A percentile compares a stretch with the other conserved stretches of the same genome.
Evolutionary conservation across 2,113 vertebrate species (phyloP).

Genomic region (Thamnophis sirtalis): DNA sequence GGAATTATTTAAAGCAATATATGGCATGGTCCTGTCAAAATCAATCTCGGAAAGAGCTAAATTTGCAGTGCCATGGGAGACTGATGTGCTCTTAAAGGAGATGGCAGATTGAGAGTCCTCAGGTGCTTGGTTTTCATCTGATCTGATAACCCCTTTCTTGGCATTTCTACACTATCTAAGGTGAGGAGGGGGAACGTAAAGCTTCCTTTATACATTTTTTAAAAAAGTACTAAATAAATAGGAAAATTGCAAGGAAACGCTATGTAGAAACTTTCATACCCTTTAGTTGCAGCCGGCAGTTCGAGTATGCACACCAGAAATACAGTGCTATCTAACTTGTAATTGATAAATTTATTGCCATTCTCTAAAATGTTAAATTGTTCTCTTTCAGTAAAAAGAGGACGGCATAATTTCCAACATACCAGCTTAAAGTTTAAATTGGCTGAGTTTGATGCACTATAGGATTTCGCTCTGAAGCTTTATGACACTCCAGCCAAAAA

Average conservation of each 20-base stretch:
- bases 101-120: constrained; percentile 55
- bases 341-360: background rate
- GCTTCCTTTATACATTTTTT: background rate
- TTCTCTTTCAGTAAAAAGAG: background rate
- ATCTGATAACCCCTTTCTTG: constrained; percentile 50
- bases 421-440: background rate
- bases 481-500: background rate
- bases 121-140: constrained; percentile 56
- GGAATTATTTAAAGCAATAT: background rate
- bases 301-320: background rate
- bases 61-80: constrained; percentile 22
- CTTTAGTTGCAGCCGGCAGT: background rate
- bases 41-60: constrained; percentile 39
- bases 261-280: background rate
- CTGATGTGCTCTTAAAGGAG: constrained; percentile 59
- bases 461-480: background rate
- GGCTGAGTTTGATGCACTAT: background rate
- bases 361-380: background rate
- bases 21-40: constrained; percentile 34
- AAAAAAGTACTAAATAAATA: background rate
- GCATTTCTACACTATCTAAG: constrained; percentile 49
- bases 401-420: background rate
- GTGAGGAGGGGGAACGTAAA: background rate
- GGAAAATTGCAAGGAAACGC: background rate
- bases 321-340: background rate